Evolutionary conservation across 2,797 vertebrate species (phyloP).

Genomic region (Darevskia mixta): DNA sequence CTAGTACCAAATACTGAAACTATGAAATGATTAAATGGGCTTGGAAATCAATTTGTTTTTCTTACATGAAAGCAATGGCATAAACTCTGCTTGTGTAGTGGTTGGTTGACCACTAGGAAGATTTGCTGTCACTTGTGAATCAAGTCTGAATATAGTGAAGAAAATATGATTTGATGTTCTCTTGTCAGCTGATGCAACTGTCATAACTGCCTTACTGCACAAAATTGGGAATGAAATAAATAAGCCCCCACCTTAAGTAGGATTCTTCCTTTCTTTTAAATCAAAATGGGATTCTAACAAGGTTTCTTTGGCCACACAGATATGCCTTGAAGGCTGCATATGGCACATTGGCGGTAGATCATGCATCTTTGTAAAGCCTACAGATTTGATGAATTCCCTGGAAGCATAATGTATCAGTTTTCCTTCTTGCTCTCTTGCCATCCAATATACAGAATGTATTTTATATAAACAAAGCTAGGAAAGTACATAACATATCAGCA

Average conservation of each 20-base stretch:
- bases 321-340: not conserved
- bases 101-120: not conserved
- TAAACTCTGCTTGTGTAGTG: not conserved
- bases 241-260: not conserved
- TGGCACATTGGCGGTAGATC: not conserved
- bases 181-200: not conserved
- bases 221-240: not conserved
- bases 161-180: not conserved
- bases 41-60: not conserved
- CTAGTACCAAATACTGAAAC: not conserved
- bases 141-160: not conserved
- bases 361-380: not conserved
- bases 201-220: not conserved
- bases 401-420: not conserved
- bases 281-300: not conserved
- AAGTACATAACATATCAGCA: not conserved
- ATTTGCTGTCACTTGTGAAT: not conserved
- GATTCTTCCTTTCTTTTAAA: not conserved
- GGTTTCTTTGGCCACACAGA: not conserved
- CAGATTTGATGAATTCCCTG: slow-evolving; percentile 19
- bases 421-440: slow-evolving; percentile 38
- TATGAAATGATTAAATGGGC: not conserved
- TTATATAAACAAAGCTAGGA: slow-evolving; percentile 26
- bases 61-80: not conserved
- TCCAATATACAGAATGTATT: slow-evolving; percentile 11